These are phyloP conservation scores for Oenanthe oenanthe DNA, from an alignment of 2,113 vertebrate genomes.

Conservation along the genomic window DNA sequence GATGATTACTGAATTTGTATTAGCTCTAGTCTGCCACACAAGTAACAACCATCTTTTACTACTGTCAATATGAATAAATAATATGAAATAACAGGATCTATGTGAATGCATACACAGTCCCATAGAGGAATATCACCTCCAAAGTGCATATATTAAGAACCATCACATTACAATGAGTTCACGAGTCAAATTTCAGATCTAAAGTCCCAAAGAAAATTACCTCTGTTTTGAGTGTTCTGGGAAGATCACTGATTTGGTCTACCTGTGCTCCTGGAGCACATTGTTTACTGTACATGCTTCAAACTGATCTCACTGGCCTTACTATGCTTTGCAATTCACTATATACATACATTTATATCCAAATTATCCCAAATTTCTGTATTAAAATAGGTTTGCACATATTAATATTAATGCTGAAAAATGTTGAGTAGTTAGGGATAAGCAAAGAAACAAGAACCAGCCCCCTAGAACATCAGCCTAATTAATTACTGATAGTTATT, in stretches of 20 bases:
- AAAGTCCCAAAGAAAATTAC: background rate
- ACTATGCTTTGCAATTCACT: background rate
- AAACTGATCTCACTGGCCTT: background rate
- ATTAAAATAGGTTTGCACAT: background rate
- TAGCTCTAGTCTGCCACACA: background rate
- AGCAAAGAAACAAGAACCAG: background rate
- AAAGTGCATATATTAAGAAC: background rate
- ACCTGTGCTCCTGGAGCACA: background rate
- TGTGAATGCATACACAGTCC: background rate
- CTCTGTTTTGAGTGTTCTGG: background rate
- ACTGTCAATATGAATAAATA: background rate
- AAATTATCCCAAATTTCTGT: background rate
- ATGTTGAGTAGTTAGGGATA: background rate
- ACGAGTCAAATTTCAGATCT: background rate
- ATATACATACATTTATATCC: background rate
- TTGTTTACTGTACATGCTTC: background rate
- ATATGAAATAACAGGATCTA: background rate
- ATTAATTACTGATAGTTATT: background rate
- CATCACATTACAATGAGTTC: background rate
- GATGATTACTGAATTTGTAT: constrained; percentile 2
- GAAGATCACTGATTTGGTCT: background rate
- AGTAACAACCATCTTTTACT: background rate
- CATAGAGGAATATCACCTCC: background rate
- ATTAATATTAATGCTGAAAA: background rate
- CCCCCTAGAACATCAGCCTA: background rate